phyloP scores from a whole-genome alignment of 2,797 vertebrate genomes.

The Poecilia wingei region DNA sequence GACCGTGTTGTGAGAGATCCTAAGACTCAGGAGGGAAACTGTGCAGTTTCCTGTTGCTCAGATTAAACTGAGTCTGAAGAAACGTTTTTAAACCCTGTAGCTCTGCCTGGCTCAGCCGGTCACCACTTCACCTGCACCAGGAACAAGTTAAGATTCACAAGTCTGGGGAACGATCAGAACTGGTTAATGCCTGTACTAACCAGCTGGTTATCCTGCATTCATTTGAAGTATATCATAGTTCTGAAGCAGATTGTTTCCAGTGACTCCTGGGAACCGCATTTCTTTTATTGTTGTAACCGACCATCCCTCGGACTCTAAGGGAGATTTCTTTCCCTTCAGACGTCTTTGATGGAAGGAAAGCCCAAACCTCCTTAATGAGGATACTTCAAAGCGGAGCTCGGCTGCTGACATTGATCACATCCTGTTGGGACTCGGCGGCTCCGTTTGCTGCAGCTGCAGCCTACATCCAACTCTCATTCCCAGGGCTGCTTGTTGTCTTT shows the following conservation, averaged over 20 bases:
- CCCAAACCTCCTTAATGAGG: conserved; percentile 48
- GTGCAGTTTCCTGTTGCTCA: conserved; percentile 23
- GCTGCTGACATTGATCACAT: conserved; percentile 49
- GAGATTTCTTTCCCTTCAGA: conserved; percentile 35
- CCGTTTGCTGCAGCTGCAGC: conserved; percentile 55
- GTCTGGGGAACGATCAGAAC: conserved; percentile 12
- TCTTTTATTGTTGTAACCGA: conserved; percentile 49
- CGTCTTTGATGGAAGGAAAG: conserved; percentile 43
- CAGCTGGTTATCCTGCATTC: conserved; percentile 18
- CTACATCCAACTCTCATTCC: conserved; percentile 34
- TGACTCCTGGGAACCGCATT: conserved; percentile 36
- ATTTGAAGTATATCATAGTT: conserved; percentile 32
- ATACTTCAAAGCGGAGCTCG: conserved; percentile 53
- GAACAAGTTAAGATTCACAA: conserved; percentile 25
- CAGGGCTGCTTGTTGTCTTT: conserved; percentile 46
- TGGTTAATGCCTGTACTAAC: conserved; percentile 19
- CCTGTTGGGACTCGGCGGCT: conserved; percentile 50
- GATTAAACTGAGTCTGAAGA: conserved; percentile 31
- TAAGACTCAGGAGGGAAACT: conserved; percentile 73
- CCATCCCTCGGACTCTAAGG: conserved; percentile 31
- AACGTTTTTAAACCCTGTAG: conserved; percentile 15
- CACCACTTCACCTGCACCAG: conserved; percentile 18
- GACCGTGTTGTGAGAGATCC: conserved; percentile 94
- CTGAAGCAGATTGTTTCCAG: conserved; percentile 49
- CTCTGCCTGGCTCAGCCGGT: conserved; percentile 10